Evolutionary conservation across 2,797 vertebrate species (phyloP), one percentile per base, ranked within the genome.

Genomic region (Eulemur rubriventer): DNA sequence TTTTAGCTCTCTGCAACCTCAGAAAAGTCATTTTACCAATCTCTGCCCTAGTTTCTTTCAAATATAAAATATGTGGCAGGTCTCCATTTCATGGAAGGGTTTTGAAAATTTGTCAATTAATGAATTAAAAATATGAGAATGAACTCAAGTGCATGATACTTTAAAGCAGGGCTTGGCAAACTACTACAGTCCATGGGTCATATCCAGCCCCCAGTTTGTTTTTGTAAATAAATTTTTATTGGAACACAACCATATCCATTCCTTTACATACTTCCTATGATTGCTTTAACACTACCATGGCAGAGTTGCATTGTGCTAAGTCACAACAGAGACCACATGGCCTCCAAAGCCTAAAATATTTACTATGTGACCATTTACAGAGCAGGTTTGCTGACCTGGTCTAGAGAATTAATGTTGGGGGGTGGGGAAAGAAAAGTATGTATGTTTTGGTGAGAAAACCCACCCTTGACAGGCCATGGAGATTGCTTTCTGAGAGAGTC

Each of bases 71-170:
- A 82, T 16, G 17, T 43, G 46, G 41, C 20, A 91, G 24, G 14
- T 90, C 46, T 30, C 41, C 3, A 82, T 73, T 43, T 86, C 41
- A 84, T 26, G 65, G 57, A 57, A 70, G 24, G 26, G 24, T 35
- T 96, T 79, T 59, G 22, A 88, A 96, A 79, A 73, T 55, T 46
- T 85, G 70, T 69, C 50, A 89, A 14, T 41, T 63, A 48, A 43
- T 78, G 46, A 89, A 94, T 70, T 33, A 70, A 89, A 93, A 93
- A 30, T 57, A 81, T 84, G 76, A 84, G 75, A 83, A 79, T 84
- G 30, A 9, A 22, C 18, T 92, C 41, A 93, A 96, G 70, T 22
- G 6, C 41, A 75, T 38, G n/a, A 26, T 35, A 33, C n/a, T 96
- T 26, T 73, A 90, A 28, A 76, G 55, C 33, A 89, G 26, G 4